These are phyloP conservation scores for Spisula solida DNA, from an alignment of 2,888 invertebrate species.

Conservation along the genomic window DNA sequence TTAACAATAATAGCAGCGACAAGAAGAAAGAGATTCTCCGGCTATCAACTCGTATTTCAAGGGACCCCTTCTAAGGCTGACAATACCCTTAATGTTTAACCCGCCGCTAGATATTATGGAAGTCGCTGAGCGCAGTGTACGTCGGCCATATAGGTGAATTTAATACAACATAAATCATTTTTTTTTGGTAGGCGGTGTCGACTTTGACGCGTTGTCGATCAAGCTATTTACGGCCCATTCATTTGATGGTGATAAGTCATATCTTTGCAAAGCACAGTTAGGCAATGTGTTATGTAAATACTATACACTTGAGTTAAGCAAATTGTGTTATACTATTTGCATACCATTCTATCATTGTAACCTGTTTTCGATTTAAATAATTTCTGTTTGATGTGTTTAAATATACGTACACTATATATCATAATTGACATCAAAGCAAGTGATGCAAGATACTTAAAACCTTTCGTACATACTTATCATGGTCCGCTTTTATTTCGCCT, in stretches of 20 bases:
- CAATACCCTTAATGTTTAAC: constrained; percentile 27
- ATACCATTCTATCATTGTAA: neutral
- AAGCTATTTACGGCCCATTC: constrained; percentile 4
- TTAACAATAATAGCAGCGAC: neutral
- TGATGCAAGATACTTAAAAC: neutral
- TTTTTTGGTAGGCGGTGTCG: constrained; percentile 1
- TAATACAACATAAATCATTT: neutral
- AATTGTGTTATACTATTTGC: neutral
- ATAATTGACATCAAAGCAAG: constrained; percentile 14
- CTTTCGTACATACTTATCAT: no score
- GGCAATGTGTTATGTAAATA: constrained; percentile 18
- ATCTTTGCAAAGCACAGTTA: neutral
- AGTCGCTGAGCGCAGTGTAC: neutral
- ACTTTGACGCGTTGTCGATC: constrained; percentile 3
- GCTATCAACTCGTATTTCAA: constrained; percentile 7
- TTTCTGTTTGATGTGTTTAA: neutral
- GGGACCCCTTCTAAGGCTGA: neutral
- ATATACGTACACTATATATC: neutral
- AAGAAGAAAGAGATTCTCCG: constrained; percentile 1
- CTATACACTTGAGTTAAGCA: neutral
- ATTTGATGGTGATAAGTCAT: constrained; percentile 9
- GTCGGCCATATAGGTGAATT: constrained; percentile 6
- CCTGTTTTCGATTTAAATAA: neutral
- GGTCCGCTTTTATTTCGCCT: neutral
- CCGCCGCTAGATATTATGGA: constrained; percentile 20